Conservation (phyloP, 2,797 vertebrate genomes). For the Serranus cabrilla region DNA sequence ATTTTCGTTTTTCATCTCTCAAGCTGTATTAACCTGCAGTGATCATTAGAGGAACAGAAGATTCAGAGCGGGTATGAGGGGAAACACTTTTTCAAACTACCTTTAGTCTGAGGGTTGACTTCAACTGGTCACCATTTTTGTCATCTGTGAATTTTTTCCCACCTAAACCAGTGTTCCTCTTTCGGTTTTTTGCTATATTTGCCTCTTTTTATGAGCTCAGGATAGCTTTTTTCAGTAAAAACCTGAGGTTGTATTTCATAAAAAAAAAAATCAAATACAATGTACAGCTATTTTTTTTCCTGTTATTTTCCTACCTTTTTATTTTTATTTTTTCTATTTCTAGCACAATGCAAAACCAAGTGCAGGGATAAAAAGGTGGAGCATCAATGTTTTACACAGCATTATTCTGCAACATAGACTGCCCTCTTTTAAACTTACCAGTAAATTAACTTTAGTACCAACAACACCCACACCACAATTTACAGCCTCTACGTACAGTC, state of each 20-base stretch:
- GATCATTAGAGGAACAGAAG: background rate
- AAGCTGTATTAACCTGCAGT: background rate
- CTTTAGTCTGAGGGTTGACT: conserved; percentile 21
- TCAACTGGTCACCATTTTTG: no score
- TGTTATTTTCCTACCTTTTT: no score
- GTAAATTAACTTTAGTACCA: background rate
- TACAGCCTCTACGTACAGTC: background rate
- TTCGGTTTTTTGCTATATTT: no score
- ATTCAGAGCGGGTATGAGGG: conserved; percentile 16
- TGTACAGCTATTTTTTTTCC: no score
- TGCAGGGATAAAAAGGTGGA: background rate
- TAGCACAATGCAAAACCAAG: background rate
- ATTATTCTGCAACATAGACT: background rate
- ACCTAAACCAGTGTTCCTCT: no score
- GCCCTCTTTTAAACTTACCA: conserved; percentile 2
- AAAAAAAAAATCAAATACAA: no score
- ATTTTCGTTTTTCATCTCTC: conserved; percentile 2
- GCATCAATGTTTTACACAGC: background rate
- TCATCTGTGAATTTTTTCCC: no score
- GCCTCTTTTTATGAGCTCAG: no score
- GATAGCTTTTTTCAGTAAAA: no score
- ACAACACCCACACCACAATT: background rate
- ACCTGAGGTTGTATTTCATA: no score
- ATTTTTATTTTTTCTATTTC: no score
- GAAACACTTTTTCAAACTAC: conserved; percentile 14